Evolutionary conservation across 2,113 vertebrate genomes (phyloP).

Genomic region (Tragelaphus scriptus): DNA sequence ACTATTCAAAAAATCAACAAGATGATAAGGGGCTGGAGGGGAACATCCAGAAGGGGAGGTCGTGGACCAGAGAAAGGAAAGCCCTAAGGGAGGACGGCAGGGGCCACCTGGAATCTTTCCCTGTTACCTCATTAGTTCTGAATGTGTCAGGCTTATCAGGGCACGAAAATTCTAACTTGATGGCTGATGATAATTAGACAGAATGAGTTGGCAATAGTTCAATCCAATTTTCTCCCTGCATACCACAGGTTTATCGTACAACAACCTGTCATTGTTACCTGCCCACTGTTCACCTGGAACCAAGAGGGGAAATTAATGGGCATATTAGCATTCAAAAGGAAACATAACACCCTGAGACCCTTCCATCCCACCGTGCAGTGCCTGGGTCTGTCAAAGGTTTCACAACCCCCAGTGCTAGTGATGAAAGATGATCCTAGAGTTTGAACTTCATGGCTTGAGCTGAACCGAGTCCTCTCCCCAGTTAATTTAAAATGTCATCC

Average conservation of each 20-base stretch:
- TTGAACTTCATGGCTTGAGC: background rate
- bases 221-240: background rate
- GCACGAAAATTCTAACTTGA: constrained; percentile 1
- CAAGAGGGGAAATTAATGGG: background rate
- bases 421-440: background rate
- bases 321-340: background rate
- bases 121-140: constrained; percentile 1
- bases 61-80: background rate
- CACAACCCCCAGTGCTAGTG: background rate
- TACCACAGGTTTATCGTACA: background rate
- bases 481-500: background rate
- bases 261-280: background rate
- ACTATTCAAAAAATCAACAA: background rate
- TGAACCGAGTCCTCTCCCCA: background rate
- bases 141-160: background rate
- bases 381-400: background rate
- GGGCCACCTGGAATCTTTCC: background rate
- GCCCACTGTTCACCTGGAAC: background rate
- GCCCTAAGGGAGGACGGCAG: background rate
- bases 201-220: constrained; percentile 13
- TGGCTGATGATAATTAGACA: constrained; percentile 6
- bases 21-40: background rate
- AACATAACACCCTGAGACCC: background rate
- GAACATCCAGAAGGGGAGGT: background rate
- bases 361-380: background rate